Evolutionary conservation across 2,888 invertebrate genomes (phyloP).

Genomic region (Eupithecia centaureata): DNA sequence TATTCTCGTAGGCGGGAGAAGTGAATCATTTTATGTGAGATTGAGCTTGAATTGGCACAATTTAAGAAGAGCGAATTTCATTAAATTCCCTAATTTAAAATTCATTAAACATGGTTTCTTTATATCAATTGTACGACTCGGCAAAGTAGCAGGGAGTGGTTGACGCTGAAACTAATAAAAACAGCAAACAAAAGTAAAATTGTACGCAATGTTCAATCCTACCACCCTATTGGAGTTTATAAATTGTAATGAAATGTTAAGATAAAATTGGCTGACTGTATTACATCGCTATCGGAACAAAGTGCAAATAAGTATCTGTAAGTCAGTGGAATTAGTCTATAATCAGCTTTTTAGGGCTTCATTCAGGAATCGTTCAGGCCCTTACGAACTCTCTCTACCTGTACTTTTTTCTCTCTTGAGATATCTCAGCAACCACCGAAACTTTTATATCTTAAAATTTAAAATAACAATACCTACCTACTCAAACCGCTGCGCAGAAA

Average conservation of each 20-base stretch:
- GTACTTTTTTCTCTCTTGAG: too few relatives aligned
- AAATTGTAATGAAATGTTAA: background rate
- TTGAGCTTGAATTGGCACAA: background rate
- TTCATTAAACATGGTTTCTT: background rate
- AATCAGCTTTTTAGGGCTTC: background rate
- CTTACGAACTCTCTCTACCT: too few relatives aligned
- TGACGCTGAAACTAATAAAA: background rate
- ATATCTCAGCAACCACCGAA: too few relatives aligned
- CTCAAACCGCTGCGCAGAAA: too few relatives aligned
- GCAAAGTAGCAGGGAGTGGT: too few relatives aligned
- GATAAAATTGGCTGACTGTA: constrained; percentile 20
- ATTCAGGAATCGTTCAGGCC: too few relatives aligned
- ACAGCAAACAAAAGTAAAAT: background rate
- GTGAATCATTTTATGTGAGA: constrained; percentile 9
- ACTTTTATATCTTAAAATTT: too few relatives aligned
- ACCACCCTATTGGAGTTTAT: constrained; percentile 1
- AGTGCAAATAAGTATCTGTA: constrained; percentile 1
- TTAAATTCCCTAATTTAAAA: background rate
- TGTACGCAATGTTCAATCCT: background rate
- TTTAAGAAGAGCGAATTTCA: background rate
- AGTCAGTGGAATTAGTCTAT: background rate
- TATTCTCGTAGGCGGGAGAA: background rate
- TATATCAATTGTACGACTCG: background rate
- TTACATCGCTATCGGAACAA: constrained; percentile 4
- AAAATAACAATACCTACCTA: too few relatives aligned